Base-by-base conservation (phyloP, 2,888 invertebrate genomes). In the Andrena bucephala region DNA sequence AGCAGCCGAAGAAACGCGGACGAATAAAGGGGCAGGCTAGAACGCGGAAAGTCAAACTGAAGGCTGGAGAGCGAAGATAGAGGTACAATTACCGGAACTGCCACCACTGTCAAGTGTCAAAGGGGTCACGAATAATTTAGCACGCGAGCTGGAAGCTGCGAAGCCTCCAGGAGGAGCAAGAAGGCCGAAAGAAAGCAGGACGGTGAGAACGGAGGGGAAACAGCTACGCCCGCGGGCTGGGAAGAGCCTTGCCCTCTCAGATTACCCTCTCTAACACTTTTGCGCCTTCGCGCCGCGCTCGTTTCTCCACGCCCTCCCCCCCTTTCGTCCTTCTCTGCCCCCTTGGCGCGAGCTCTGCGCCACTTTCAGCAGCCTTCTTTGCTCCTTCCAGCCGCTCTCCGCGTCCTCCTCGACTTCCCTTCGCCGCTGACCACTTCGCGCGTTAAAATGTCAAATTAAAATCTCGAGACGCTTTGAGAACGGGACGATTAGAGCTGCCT, bases 381-480 rank as follows among this genome's bases (percentile, higher is more conserved):
- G 54, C 74, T 52, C 66, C 76, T 66, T 74, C 71, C 24, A 77
- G 76, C 67, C 50, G 29, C 75, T 81, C 76, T 73, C 68, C 66
- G 31, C 36, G 72, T 63, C 62, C 81, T 68, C 77, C 78, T 54
- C 69, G 66, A 67, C 60, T 42, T 70, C 81, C 67, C 82, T 83
- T 85, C 79, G 74, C 82, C 82, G 85, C 65, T 85, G 83, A 81
- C 90, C 90, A 90, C 90, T 90, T 87, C 80, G 84, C 88, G 86
- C 85, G 83, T 86, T 89, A 86, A 89, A 89, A 90, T 85, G 89
- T 90, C 90, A 88, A 92, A 92, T 92, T 92, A 92, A 92, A 90
- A 90, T 91, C 92, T 92, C 88, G 83, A 92, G 88, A 69, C 84
- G 84, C 82, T 77, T 85, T 73, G 74, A 77, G 84, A 85, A 84